phyloP scores from a whole-genome alignment of 2,113 vertebrate species.

The Alosa alosa region DNA sequence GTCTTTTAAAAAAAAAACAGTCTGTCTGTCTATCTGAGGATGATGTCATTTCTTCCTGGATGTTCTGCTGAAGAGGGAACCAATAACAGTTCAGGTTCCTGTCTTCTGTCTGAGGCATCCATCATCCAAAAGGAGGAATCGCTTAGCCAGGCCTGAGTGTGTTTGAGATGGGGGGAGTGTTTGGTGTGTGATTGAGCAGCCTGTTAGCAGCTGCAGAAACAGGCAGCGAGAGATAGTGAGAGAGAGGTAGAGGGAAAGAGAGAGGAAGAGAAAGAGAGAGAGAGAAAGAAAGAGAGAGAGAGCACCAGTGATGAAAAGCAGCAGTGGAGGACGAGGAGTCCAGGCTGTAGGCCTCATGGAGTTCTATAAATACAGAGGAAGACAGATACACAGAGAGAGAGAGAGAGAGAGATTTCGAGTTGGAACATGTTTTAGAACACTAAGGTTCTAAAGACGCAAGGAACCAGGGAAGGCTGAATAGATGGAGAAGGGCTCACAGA shows the following conservation, averaged over 20 bases:
- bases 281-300: neutral
- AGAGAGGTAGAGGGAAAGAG: neutral
- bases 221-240: neutral
- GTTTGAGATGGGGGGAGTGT: neutral
- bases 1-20: neutral
- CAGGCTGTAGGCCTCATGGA: neutral
- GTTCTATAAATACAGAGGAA: neutral
- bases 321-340: neutral
- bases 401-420: neutral
- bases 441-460: neutral
- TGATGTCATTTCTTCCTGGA: slow-evolving; percentile 16
- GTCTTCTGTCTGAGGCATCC: neutral
- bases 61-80: slow-evolving; percentile 2
- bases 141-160: neutral
- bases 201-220: neutral
- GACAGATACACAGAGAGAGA: neutral
- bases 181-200: slow-evolving; percentile 11
- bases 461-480: neutral
- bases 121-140: neutral
- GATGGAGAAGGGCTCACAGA: neutral
- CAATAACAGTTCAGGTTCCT: slow-evolving; percentile 9
- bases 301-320: slow-evolving; percentile 1
- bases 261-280: neutral
- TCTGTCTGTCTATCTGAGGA: neutral
- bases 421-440: neutral